These are phyloP conservation scores for Archaeoteleia sp. DNA, from an alignment of 2,888 invertebrate species.

Conservation along the genomic window DNA sequence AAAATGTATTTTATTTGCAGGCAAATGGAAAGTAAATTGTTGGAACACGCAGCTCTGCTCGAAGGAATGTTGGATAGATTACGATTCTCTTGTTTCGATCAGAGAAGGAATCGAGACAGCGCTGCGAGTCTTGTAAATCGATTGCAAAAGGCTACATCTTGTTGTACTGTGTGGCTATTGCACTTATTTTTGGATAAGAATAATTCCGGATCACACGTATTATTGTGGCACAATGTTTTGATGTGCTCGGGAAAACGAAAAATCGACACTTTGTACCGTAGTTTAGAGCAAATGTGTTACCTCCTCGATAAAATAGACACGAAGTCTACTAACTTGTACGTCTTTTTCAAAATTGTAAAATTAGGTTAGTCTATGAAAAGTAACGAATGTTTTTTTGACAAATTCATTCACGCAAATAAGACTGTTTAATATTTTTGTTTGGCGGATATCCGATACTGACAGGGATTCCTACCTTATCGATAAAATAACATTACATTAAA, in stretches of 20 bases:
- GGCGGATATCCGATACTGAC: too few species aligned
- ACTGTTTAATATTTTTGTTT: too few species aligned
- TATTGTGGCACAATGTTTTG: conserved; percentile 71
- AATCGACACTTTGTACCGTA: conserved; percentile 59
- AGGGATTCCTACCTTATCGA: too few species aligned
- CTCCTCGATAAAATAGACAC: conserved; percentile 84
- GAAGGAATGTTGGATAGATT: conserved; percentile 85
- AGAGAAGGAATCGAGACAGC: conserved; percentile 53
- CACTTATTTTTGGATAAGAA: conserved; percentile 62
- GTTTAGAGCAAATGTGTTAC: conserved; percentile 77
- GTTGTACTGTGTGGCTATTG: conserved; percentile 64
- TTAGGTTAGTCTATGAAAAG: conserved; percentile 8
- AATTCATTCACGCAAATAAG: too few species aligned
- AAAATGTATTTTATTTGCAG: conserved; percentile 68
- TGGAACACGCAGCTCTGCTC: conserved; percentile 86
- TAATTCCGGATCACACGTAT: conserved; percentile 54
- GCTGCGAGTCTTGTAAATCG: conserved; percentile 61
- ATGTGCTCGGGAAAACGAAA: conserved; percentile 63
- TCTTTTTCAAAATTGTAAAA: conserved; percentile 6
- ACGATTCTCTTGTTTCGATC: conserved; percentile 73
- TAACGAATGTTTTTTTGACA: too few species aligned
- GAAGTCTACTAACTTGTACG: conserved; percentile 93
- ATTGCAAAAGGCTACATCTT: conserved; percentile 63
- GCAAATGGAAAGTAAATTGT: conserved; percentile 83
- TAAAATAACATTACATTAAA: not conserved